A percentile compares a stretch with the other conserved stretches of the same genome.
Evolutionary conservation across 35 echinoderm and acorn worm genomes (phyloP).

Genomic region (Ptychodera flava): DNA sequence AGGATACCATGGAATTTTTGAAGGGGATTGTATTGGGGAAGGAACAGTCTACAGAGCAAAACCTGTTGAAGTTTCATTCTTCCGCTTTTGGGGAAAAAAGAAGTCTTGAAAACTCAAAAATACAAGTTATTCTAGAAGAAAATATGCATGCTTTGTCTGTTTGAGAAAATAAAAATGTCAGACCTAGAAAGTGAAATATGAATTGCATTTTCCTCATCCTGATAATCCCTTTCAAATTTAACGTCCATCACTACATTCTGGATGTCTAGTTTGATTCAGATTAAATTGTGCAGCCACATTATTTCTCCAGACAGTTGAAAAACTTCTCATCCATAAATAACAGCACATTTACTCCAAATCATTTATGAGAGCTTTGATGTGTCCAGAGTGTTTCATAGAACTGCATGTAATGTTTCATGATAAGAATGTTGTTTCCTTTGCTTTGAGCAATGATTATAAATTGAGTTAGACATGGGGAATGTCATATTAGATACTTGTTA

Average conservation of each 20-base stretch:
- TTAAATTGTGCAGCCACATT: neutral
- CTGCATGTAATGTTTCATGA: neutral
- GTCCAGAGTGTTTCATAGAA: neutral
- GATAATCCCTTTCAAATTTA: no score
- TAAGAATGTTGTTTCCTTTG: neutral
- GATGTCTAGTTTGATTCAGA: no score
- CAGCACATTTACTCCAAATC: neutral
- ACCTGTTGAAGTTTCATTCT: neutral
- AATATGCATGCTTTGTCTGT: no score
- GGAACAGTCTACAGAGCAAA: neutral
- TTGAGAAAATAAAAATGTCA: no score
- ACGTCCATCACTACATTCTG: no score
- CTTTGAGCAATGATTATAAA: neutral
- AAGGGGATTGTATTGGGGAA: neutral
- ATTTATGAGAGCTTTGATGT: neutral
- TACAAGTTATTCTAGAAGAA: no score
- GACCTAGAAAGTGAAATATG: no score
- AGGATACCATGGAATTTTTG: neutral
- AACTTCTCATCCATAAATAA: neutral
- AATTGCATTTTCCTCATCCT: no score
- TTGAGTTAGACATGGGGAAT: neutral
- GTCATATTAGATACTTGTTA: neutral
- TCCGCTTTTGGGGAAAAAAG: conserved; percentile 4
- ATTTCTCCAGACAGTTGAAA: neutral
- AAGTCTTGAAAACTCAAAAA: neutral